These are phyloP conservation scores for Helicoverpa assulta DNA, from an alignment of 2,888 invertebrate genomes.

Conservation along the genomic window DNA sequence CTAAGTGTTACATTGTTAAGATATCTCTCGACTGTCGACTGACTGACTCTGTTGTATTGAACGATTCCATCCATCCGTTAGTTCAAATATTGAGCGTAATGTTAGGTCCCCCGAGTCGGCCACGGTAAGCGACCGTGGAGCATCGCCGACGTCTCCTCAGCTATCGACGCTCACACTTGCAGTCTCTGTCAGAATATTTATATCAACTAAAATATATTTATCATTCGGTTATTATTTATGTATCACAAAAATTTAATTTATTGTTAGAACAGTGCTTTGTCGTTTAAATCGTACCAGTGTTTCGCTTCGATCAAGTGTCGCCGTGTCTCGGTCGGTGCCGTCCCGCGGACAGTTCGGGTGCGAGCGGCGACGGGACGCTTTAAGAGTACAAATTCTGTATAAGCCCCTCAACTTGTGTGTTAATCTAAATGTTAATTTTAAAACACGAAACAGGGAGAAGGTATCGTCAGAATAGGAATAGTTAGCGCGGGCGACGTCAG, in stretches of 20 bases:
- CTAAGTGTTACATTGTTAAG: slow-evolving; percentile 58
- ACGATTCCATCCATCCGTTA: slow-evolving; percentile 61
- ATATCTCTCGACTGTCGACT: slow-evolving; percentile 51
- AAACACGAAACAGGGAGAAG: slow-evolving; percentile 82
- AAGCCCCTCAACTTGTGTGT: slow-evolving; percentile 89
- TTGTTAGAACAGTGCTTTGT: slow-evolving; percentile 76
- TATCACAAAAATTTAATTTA: slow-evolving; percentile 79
- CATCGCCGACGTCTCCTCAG: slow-evolving; percentile 61
- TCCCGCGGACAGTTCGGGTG: slow-evolving; percentile 46
- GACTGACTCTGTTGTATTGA: slow-evolving; percentile 61
- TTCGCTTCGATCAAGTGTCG: slow-evolving; percentile 76
- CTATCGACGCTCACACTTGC: slow-evolving; percentile 69
- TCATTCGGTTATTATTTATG: slow-evolving; percentile 80
- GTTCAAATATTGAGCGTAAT: slow-evolving; percentile 59
- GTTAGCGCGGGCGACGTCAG: slow-evolving; percentile 78
- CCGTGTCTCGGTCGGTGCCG: slow-evolving; percentile 50
- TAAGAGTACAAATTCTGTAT: slow-evolving; percentile 94
- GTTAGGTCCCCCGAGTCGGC: slow-evolving; percentile 36
- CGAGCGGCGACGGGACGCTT: slow-evolving; percentile 86
- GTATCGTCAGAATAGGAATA: slow-evolving; percentile 76
- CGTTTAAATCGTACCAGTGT: slow-evolving; percentile 77
- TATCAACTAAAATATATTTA: slow-evolving; percentile 76
- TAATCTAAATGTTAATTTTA: slow-evolving; percentile 86
- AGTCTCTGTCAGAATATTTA: slow-evolving; percentile 66
- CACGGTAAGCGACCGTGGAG: slow-evolving; percentile 45